A percentile compares a stretch with the other conserved stretches of the same genome.
These are phyloP conservation scores for Xylocopa sonorina DNA, from an alignment of 1,140 invertebrate species.

Conservation along the genomic window DNA sequence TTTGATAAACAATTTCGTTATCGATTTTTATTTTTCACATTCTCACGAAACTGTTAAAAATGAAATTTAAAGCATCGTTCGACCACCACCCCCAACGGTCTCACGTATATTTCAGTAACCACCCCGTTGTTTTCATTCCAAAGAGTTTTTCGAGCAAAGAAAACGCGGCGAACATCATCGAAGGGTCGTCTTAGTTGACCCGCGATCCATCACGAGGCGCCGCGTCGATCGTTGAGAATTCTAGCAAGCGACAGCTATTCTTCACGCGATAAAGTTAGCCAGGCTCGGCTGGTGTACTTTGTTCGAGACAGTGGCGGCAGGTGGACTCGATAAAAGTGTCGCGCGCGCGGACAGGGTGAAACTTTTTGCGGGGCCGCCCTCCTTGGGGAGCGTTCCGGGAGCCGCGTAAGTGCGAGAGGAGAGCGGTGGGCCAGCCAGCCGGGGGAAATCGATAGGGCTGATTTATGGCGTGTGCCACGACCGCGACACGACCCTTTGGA, in stretches of 20 bases:
- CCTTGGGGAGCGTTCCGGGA: neutral
- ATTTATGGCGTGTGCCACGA: conserved; percentile 70
- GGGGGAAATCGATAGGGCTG: conserved; percentile 69
- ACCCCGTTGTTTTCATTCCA: too few relatives aligned
- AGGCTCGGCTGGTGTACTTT: neutral
- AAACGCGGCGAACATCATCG: neutral
- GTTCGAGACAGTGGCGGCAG: neutral
- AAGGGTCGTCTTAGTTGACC: too few relatives aligned
- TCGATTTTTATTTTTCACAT: too few relatives aligned
- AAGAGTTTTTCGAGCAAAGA: too few relatives aligned
- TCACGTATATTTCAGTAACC: too few relatives aligned
- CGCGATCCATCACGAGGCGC: neutral
- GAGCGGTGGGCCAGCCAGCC: conserved; percentile 39
- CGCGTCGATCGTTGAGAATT: neutral
- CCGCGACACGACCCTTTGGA: conserved; percentile 63
- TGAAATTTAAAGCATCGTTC: too few relatives aligned
- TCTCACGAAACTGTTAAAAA: too few relatives aligned
- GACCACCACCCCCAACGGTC: too few relatives aligned
- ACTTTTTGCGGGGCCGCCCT: conserved; percentile 40
- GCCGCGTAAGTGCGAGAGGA: conserved; percentile 36
- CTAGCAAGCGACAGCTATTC: neutral
- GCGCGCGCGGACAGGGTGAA: conserved; percentile 6
- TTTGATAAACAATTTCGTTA: too few relatives aligned
- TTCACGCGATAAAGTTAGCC: neutral
- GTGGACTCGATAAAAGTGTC: conserved; percentile 52